Conservation (phyloP, 1,140 invertebrate genomes). For the Bombyx mandarina region DNA sequence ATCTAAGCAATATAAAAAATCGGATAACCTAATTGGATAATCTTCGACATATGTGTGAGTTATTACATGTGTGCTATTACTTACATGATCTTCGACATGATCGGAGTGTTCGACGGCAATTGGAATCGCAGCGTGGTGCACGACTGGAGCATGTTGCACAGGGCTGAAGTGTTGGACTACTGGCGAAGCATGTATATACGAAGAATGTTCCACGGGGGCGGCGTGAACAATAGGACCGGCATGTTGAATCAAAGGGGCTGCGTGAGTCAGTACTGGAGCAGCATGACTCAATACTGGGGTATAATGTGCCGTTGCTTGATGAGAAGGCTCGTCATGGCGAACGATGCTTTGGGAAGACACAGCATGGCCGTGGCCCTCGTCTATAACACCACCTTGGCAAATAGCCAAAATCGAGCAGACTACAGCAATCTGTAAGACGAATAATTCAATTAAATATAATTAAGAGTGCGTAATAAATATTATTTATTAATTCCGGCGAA, state of each 20-base stretch:
- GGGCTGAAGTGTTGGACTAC: constrained; percentile 35
- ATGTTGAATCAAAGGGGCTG: constrained; percentile 14
- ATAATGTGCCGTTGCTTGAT: constrained; percentile 22
- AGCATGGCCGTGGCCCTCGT: constrained; percentile 38
- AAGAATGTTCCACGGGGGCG: constrained; percentile 24
- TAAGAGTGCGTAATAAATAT: background rate
- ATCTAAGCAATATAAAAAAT: too few relatives aligned
- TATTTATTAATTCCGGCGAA: background rate
- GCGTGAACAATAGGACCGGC: constrained; percentile 17
- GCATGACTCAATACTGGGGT: constrained; percentile 27
- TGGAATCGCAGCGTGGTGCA: constrained; percentile 9
- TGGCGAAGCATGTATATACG: constrained; percentile 38
- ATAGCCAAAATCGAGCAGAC: constrained; percentile 37
- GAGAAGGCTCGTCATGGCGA: constrained; percentile 44
- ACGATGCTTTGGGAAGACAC: constrained; percentile 59
- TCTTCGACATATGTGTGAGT: constrained; percentile 1
- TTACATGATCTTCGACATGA: constrained; percentile 46
- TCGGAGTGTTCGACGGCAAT: constrained; percentile 30
- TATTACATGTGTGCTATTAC: constrained; percentile 11
- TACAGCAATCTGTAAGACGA: constrained; percentile 33
- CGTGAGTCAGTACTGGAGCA: constrained; percentile 22
- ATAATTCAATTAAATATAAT: background rate
- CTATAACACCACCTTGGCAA: constrained; percentile 37
- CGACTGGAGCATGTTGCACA: constrained; percentile 29
- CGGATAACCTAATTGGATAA: background rate